Percentiles rank a stretch among this genome's conserved stretches.
Evolutionary conservation across 2,113 vertebrate genomes (phyloP).

Genomic region (Equus przewalskii): DNA sequence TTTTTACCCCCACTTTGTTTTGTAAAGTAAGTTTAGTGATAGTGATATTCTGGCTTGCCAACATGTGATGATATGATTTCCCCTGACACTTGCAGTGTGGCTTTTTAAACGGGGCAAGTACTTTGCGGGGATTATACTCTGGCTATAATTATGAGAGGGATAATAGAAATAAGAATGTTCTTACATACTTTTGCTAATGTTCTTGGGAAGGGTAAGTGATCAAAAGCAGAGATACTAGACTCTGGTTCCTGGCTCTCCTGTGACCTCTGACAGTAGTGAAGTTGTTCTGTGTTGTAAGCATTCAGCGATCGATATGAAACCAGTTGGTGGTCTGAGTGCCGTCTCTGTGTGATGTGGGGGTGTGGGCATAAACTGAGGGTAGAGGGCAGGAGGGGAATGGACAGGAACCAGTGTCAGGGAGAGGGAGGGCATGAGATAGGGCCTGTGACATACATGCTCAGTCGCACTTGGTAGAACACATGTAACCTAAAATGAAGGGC

Average conservation of each 20-base stretch:
- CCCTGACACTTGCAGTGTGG: slow-evolving; percentile 37
- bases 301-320: not conserved
- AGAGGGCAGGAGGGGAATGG: not conserved
- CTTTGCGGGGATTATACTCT: slow-evolving; percentile 68
- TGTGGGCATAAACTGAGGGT: not conserved
- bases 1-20: slow-evolving; percentile 68
- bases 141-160: slow-evolving; percentile 62
- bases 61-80: slow-evolving; percentile 72
- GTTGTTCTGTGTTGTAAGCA: not conserved
- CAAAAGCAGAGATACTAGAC: not conserved
- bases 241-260: not conserved
- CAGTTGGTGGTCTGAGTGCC: not conserved
- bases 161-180: slow-evolving; percentile 57
- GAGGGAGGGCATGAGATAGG: not conserved
- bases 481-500: not conserved
- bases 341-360: not conserved
- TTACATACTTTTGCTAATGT: slow-evolving; percentile 14
- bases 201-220: not conserved
- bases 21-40: slow-evolving; percentile 76
- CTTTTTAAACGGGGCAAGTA: slow-evolving; percentile 71
- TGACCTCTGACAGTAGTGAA: not conserved
- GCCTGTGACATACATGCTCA: not conserved
- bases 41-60: slow-evolving; percentile 78
- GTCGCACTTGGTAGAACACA: not conserved
- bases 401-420: not conserved